phyloP scores from a whole-genome alignment of 2,797 vertebrate species.

The Carcharodon carcharias region DNA sequence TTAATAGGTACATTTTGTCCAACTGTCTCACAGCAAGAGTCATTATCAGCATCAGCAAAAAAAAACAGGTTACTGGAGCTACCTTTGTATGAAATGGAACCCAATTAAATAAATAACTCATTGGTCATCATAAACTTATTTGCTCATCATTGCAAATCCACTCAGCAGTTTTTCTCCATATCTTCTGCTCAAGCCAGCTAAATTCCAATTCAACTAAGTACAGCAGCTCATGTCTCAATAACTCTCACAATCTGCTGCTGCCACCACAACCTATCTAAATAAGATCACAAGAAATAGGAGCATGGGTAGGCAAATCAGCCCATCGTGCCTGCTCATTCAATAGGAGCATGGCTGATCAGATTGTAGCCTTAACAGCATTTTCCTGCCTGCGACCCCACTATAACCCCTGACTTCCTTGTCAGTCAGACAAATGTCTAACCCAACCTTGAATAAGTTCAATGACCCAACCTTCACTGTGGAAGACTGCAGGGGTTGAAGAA shows the following conservation, averaged over 20 bases:
- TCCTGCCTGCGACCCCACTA: too few relatives aligned
- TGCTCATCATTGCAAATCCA: neutral
- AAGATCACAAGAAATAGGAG: neutral
- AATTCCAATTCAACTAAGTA: neutral
- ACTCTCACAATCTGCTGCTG: neutral
- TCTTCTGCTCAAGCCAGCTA: neutral
- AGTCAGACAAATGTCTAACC: too few relatives aligned
- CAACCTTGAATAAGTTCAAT: too few relatives aligned
- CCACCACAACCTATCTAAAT: neutral
- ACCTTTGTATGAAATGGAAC: neutral
- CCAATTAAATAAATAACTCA: neutral
- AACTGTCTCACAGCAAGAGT: neutral
- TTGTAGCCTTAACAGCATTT: too few relatives aligned
- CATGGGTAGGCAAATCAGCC: too few relatives aligned
- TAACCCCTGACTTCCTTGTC: too few relatives aligned
- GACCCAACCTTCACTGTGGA: too few relatives aligned
- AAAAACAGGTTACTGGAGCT: neutral
- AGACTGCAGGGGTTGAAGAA: too few relatives aligned
- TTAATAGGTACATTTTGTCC: neutral
- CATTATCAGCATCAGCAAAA: neutral
- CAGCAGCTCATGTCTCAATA: neutral
- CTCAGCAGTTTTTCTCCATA: neutral
- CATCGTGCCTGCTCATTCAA: too few relatives aligned
- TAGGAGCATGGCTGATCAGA: too few relatives aligned
- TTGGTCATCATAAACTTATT: neutral